Conservation (phyloP, 2,888 invertebrate species). For the Dioctria linearis region DNA sequence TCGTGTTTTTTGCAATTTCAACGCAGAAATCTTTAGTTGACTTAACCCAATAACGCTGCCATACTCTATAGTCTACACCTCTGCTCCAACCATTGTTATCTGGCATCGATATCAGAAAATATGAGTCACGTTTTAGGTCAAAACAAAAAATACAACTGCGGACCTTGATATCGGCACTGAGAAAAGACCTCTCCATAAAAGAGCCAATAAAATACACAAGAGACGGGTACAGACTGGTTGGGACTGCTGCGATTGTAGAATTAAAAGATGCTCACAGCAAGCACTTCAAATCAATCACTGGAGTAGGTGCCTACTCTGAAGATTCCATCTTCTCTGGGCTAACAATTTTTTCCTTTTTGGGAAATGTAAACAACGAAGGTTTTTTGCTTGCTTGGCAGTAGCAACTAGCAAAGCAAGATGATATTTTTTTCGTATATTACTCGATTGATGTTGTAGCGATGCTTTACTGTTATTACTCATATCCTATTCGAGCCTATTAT, state of each 20-base stretch:
- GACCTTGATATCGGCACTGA: constrained; percentile 22
- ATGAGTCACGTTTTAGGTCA: constrained; percentile 47
- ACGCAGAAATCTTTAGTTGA: constrained; percentile 41
- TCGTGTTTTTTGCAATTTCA: constrained; percentile 27
- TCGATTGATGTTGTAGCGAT: background rate
- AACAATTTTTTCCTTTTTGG: constrained; percentile 16
- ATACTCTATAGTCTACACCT: constrained; percentile 25
- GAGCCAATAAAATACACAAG: constrained; percentile 10
- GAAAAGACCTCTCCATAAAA: constrained; percentile 6
- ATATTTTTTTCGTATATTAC: background rate
- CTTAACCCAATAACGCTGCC: constrained; percentile 46
- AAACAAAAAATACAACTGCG: constrained; percentile 18
- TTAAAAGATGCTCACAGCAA: background rate
- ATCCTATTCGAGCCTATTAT: background rate
- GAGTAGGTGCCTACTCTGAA: constrained; percentile 20
- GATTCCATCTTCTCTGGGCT: constrained; percentile 13
- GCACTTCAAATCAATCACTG: constrained; percentile 40
- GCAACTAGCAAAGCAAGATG: no score
- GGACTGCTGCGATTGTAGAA: background rate
- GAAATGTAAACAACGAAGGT: constrained; percentile 27
- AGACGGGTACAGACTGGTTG: background rate
- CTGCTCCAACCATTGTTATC: constrained; percentile 42
- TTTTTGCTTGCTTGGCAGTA: background rate
- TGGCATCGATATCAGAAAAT: constrained; percentile 50
- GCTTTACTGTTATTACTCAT: constrained; percentile 25